Evolutionary conservation across 2,888 invertebrate genomes (phyloP).

Genomic region (Tridacna gigas): DNA sequence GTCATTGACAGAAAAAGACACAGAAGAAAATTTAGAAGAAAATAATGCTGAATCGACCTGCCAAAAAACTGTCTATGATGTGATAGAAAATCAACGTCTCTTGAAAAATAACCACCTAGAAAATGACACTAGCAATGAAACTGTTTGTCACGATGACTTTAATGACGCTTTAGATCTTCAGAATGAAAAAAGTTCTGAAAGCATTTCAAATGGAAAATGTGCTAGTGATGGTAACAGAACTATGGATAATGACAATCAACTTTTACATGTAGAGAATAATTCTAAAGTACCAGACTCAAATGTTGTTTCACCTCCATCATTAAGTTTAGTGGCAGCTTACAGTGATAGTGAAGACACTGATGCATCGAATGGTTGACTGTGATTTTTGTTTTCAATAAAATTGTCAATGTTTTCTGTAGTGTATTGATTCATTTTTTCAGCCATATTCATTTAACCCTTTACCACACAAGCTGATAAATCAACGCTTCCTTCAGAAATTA

Average conservation of each 20-base stretch:
- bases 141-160: neutral
- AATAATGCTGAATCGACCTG: neutral
- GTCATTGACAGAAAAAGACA: neutral
- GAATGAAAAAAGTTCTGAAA: neutral
- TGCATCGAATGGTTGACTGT: neutral
- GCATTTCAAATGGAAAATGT: neutral
- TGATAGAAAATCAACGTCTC: neutral
- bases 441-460: too few species aligned
- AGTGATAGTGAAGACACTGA: conserved; percentile 58
- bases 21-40: neutral
- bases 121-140: neutral
- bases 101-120: neutral
- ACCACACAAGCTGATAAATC: too few species aligned
- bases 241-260: neutral
- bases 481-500: too few species aligned
- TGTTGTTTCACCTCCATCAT: neutral
- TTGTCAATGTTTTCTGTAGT: too few species aligned
- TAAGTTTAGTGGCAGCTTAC: conserved; percentile 51
- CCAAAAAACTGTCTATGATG: neutral
- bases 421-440: too few species aligned
- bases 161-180: neutral
- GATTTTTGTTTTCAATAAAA: neutral
- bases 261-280: neutral
- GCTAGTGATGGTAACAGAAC: neutral
- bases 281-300: neutral